phyloP scores from a whole-genome alignment of 2,113 vertebrate genomes.

The Nothobranchius furzeri region DNA sequence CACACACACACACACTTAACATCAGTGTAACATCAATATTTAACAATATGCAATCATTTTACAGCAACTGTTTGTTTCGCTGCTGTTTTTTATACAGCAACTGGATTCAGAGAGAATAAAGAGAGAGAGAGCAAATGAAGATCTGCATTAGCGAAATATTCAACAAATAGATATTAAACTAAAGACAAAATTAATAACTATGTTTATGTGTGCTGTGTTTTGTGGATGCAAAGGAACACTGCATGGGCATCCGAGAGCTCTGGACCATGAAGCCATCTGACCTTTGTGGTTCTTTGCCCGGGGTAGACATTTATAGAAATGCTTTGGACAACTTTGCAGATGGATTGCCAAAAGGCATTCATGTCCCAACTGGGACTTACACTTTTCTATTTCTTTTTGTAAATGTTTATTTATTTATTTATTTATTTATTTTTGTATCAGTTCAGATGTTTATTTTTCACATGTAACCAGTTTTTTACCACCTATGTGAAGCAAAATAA shows the following conservation, averaged over 20 bases:
- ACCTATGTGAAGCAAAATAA: no score
- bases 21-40: slow-evolving; percentile 15
- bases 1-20: no score
- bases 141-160: no score
- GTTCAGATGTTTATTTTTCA: background rate
- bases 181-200: no score
- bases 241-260: background rate
- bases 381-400: background rate
- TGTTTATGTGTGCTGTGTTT: no score
- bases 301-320: slow-evolving; percentile 6
- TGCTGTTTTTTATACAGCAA: no score
- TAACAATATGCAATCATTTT: background rate
- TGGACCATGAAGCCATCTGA: background rate
- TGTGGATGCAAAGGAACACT: background rate
- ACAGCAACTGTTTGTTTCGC: no score
- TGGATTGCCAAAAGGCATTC: background rate
- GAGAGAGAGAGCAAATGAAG: background rate
- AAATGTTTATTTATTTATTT: background rate
- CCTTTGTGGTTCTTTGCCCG: background rate
- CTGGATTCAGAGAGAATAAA: no score
- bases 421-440: background rate
- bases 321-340: slow-evolving; percentile 7
- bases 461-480: background rate
- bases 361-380: background rate
- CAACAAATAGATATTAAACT: no score